These are phyloP conservation scores for Metopolophium dirhodum DNA, from an alignment of 1,140 invertebrate species.

Conservation along the genomic window DNA sequence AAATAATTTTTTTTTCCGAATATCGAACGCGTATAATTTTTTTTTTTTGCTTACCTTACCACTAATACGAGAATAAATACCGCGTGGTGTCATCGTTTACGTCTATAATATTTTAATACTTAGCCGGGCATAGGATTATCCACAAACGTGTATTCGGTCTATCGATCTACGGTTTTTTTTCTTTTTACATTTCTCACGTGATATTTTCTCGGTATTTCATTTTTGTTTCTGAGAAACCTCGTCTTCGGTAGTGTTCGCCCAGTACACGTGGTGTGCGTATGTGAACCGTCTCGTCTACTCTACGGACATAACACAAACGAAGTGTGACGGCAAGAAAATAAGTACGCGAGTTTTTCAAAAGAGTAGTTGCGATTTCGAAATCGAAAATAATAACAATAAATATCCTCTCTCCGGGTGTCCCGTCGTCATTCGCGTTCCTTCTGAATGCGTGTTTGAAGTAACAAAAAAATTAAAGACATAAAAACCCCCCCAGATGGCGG, in stretches of 20 bases:
- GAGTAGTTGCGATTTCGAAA: neutral
- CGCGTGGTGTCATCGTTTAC: neutral
- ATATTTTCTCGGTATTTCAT: neutral
- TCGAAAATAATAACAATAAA: neutral
- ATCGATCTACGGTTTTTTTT: neutral
- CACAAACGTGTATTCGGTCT: neutral
- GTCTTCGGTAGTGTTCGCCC: neutral
- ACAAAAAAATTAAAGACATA: neutral
- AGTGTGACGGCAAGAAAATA: neutral
- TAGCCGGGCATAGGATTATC: neutral
- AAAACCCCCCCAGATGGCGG: conserved; percentile 31
- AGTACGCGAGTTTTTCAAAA: neutral
- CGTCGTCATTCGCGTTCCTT: neutral
- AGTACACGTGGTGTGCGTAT: neutral
- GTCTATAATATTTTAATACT: neutral
- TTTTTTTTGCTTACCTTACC: neutral
- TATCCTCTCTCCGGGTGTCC: neutral
- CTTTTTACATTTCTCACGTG: neutral
- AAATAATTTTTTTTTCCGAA: neutral
- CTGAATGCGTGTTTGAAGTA: neutral
- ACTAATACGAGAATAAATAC: neutral
- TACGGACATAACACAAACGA: neutral
- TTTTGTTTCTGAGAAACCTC: neutral
- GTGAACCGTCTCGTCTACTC: neutral
- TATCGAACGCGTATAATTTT: neutral